Evolutionary conservation across 2,888 invertebrate species (phyloP), one percentile per base, ranked within the genome.

Genomic region (Aromia moschata): DNA sequence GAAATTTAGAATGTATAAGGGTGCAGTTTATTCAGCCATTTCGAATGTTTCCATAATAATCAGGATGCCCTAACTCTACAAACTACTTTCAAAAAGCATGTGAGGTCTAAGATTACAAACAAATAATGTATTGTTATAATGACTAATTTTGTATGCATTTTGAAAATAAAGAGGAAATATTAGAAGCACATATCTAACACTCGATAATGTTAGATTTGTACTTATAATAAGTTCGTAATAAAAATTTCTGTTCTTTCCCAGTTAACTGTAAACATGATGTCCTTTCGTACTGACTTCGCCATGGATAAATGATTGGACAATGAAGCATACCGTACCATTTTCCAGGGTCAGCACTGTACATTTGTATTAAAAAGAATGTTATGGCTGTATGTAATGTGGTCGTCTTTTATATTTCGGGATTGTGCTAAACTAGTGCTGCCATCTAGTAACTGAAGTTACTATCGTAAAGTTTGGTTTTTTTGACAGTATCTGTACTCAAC

Each of bases 1-100:
- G 58, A 70, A 70, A 72, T 58, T 70, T 67, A 70, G 64, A 64
- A 44, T 53, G 46, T 66, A 64, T 43, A 67, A 68, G 45, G 49
- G 44, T 47, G 44, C 43, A 54, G 20, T 14, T 25, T 54, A 37
- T 54, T 49, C 31, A 25, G 54, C 62, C 59, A 38, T 46, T 30
- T 56, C 57, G 62, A 51, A 43, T 41, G 11, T 36, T 30, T 55
- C 31, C 36, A 43, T 25, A 43, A 58, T 51, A 51, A 43, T 44
- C 59, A 51, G 54, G 59, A 47, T 54, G 58, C 15, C 53, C 54
- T 49, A 56, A 59, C 31, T 57, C 56, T 45, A 62, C 44, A 20
- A 25, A 17, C 41, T 54, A 57, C 54, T 25, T 31, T 46, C 62
- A 54, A 62, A 57, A 62, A 55, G 62, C 57, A 59, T 30, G n/a